These are phyloP conservation scores for Ischnus inquisitorius DNA, from an alignment of 2,888 invertebrate species.

Conservation along the genomic window DNA sequence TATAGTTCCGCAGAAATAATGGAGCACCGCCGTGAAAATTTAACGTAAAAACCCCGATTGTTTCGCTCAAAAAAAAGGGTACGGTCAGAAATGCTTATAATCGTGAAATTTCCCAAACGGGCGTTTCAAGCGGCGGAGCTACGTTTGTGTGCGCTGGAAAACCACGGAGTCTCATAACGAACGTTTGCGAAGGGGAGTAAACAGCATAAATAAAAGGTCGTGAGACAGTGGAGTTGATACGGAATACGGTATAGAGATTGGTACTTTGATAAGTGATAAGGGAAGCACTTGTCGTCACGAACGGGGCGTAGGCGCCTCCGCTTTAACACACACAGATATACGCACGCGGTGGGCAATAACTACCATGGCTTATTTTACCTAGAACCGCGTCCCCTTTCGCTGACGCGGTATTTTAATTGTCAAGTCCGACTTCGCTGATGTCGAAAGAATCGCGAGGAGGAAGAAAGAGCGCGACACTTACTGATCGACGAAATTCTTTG, in stretches of 20 bases:
- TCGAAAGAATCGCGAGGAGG: conserved; percentile 1
- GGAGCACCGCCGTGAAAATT: too few relatives aligned
- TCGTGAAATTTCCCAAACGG: too few relatives aligned
- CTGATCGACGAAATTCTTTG: too few relatives aligned
- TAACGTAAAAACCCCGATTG: too few relatives aligned
- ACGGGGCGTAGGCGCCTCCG: background rate
- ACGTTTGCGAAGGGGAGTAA: background rate
- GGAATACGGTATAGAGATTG: background rate
- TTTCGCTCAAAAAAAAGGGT: too few relatives aligned
- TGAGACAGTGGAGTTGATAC: background rate
- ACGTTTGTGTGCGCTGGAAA: too few relatives aligned
- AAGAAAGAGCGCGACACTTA: too few relatives aligned
- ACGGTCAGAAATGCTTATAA: too few relatives aligned
- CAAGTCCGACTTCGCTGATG: conserved; percentile 32
- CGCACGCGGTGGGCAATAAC: background rate
- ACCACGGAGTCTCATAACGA: background rate
- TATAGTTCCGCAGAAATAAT: too few relatives aligned
- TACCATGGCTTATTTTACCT: background rate
- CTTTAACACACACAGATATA: background rate
- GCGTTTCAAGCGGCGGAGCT: too few relatives aligned
- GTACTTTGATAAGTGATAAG: conserved; percentile 52
- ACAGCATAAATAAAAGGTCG: background rate
- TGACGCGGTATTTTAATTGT: conserved; percentile 23
- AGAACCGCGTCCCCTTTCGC: conserved; percentile 52
- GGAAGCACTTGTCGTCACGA: conserved; percentile 38